A percentile compares a stretch with the other conserved stretches of the same genome.
phyloP scores from a whole-genome alignment of 2,888 invertebrate genomes.

The Epistrophella euchroma region DNA sequence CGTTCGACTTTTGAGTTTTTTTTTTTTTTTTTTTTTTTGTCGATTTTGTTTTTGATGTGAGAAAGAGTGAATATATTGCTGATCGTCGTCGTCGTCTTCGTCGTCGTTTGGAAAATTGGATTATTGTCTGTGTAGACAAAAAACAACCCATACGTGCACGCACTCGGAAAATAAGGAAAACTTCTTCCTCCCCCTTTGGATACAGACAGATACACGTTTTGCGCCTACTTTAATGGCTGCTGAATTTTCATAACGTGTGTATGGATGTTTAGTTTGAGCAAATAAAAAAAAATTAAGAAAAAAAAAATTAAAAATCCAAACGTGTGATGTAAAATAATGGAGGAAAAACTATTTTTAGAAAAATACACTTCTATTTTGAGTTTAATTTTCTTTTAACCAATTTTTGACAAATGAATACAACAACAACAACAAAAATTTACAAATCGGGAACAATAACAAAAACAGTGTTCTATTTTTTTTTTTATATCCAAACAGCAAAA shows the following conservation, averaged over 20 bases:
- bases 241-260: conserved; percentile 60
- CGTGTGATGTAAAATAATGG: conserved; percentile 76
- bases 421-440: conserved; percentile 36
- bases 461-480: conserved; percentile 59
- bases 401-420: conserved; percentile 56
- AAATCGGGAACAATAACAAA: conserved; percentile 50
- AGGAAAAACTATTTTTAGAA: conserved; percentile 70
- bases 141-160: conserved; percentile 24
- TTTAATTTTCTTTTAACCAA: conserved; percentile 49
- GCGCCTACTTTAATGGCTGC: conserved; percentile 73
- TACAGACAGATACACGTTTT: conserved; percentile 67
- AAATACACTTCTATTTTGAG: conserved; percentile 73
- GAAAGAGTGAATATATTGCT: conserved; percentile 47
- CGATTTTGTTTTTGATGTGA: conserved; percentile 48
- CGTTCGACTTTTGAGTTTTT: conserved; percentile 22
- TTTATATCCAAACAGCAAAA: conserved; percentile 20
- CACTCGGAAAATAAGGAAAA: conserved; percentile 45
- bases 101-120: conserved; percentile 61
- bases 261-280: conserved; percentile 54
- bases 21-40: conserved; percentile 20
- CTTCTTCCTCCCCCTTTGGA: not conserved
- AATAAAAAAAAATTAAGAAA: conserved; percentile 43
- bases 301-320: conserved; percentile 39
- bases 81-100: conserved; percentile 12
- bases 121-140: conserved; percentile 49